phyloP scores from a whole-genome alignment of 2,113 vertebrate genomes.

The Microtus ochrogaster region DNA sequence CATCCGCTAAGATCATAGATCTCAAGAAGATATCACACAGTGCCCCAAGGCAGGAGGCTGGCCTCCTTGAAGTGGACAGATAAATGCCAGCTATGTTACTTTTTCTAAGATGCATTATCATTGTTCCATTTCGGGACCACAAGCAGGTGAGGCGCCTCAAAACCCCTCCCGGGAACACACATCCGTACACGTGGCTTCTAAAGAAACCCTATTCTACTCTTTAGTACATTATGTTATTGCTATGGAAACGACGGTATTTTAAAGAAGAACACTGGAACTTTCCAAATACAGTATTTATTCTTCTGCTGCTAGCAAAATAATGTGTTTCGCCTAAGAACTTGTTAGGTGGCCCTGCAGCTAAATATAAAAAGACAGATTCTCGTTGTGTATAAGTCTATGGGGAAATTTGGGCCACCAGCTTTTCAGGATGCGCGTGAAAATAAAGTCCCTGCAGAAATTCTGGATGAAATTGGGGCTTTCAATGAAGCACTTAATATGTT shows the following conservation, averaged over 20 bases:
- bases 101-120: slow-evolving; percentile 13
- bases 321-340: slow-evolving; percentile 82
- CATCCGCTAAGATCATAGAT: neutral
- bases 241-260: slow-evolving; percentile 83
- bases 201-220: slow-evolving; percentile 78
- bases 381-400: slow-evolving; percentile 69
- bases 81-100: neutral
- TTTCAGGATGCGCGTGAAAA: slow-evolving; percentile 77
- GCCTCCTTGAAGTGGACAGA: neutral
- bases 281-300: slow-evolving; percentile 84
- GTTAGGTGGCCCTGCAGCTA: slow-evolving; percentile 83
- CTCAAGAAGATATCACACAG: neutral
- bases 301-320: slow-evolving; percentile 81
- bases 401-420: slow-evolving; percentile 72
- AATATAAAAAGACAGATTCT: slow-evolving; percentile 83
- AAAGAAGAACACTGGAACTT: slow-evolving; percentile 82
- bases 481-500: slow-evolving; percentile 70
- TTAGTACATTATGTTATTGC: slow-evolving; percentile 82
- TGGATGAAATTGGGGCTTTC: slow-evolving; percentile 67
- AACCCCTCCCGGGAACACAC: slow-evolving; percentile 37
- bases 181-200: slow-evolving; percentile 77
- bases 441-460: slow-evolving; percentile 67
- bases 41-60: neutral
- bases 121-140: slow-evolving; percentile 36
- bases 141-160: slow-evolving; percentile 68